These are phyloP conservation scores for Craterocephalus amniculus DNA, from an alignment of 2,797 vertebrate species.

Conservation along the genomic window DNA sequence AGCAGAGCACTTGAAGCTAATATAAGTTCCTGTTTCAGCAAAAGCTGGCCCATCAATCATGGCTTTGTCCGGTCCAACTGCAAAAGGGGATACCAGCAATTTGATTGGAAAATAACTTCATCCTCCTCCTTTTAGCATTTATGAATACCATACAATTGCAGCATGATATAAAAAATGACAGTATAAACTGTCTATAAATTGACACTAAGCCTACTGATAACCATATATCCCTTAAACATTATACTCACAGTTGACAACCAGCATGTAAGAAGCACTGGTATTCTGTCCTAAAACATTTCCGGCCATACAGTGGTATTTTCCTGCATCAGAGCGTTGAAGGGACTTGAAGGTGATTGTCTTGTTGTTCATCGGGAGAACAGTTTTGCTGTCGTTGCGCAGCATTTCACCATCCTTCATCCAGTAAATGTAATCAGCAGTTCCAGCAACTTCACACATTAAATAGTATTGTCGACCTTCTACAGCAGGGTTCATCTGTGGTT, in stretches of 20 bases:
- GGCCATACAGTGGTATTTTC: slow-evolving; percentile 66
- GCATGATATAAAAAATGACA: neutral
- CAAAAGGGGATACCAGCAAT: slow-evolving; percentile 24
- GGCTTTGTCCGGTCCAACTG: slow-evolving; percentile 68
- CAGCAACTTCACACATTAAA: slow-evolving; percentile 63
- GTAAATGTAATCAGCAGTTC: slow-evolving; percentile 40
- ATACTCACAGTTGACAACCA: slow-evolving; percentile 76
- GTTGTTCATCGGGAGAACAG: slow-evolving; percentile 34
- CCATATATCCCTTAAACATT: too few relatives aligned
- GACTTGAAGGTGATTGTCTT: slow-evolving; percentile 52
- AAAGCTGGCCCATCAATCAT: slow-evolving; percentile 48
- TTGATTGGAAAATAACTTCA: neutral
- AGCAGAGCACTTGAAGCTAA: slow-evolving; percentile 63
- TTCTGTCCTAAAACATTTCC: slow-evolving; percentile 38
- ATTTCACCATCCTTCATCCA: slow-evolving; percentile 62
- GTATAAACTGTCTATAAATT: too few relatives aligned
- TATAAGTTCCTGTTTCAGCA: slow-evolving; percentile 36
- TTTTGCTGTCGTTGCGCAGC: slow-evolving; percentile 31
- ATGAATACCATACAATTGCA: neutral
- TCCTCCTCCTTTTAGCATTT: neutral
- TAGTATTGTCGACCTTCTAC: slow-evolving; percentile 36
- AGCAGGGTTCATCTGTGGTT: slow-evolving; percentile 4
- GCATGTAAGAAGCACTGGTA: slow-evolving; percentile 42
- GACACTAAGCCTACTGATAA: too few relatives aligned
- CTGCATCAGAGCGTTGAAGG: slow-evolving; percentile 39